Percentiles rank a stretch among this genome's conserved stretches.
These are phyloP conservation scores for Allobates femoralis DNA, from an alignment of 2,797 vertebrate genomes.

Conservation along the genomic window DNA sequence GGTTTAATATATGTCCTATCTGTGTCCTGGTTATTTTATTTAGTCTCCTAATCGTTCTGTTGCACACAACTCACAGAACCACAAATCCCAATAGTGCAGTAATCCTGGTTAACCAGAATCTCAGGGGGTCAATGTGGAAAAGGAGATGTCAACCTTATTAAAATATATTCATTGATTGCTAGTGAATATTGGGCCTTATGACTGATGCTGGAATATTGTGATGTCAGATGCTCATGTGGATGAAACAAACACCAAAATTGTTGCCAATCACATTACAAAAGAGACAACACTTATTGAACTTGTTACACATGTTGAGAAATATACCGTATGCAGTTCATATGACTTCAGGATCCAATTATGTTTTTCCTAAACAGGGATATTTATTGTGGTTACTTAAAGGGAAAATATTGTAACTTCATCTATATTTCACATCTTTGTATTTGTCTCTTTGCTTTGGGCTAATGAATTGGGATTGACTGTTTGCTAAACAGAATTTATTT, in stretches of 20 bases:
- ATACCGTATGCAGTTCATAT: slow-evolving; percentile 11
- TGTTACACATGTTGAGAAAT: slow-evolving; percentile 31
- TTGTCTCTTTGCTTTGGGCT: slow-evolving; percentile 28
- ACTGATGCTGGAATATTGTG: background rate
- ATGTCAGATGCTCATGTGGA: background rate
- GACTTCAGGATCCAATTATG: slow-evolving; percentile 51
- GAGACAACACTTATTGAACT: background rate
- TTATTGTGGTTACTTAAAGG: slow-evolving; percentile 60
- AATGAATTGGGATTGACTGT: slow-evolving; percentile 37
- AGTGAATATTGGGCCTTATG: background rate
- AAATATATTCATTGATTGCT: too few relatives aligned
- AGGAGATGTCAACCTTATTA: too few relatives aligned
- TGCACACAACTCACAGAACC: too few relatives aligned
- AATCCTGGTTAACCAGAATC: too few relatives aligned
- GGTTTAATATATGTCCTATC: too few relatives aligned
- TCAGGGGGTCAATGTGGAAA: too few relatives aligned
- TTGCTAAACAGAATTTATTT: slow-evolving; percentile 40
- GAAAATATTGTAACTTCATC: slow-evolving; percentile 36
- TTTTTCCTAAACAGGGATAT: slow-evolving; percentile 28
- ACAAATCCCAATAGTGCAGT: too few relatives aligned
- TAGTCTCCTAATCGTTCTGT: too few relatives aligned
- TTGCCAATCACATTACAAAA: background rate
- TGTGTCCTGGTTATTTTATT: too few relatives aligned
- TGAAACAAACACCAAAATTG: background rate
- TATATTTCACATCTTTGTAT: slow-evolving; percentile 46